Conservation (phyloP, 2,113 vertebrate species). For the Bufo gargarizans region DNA sequence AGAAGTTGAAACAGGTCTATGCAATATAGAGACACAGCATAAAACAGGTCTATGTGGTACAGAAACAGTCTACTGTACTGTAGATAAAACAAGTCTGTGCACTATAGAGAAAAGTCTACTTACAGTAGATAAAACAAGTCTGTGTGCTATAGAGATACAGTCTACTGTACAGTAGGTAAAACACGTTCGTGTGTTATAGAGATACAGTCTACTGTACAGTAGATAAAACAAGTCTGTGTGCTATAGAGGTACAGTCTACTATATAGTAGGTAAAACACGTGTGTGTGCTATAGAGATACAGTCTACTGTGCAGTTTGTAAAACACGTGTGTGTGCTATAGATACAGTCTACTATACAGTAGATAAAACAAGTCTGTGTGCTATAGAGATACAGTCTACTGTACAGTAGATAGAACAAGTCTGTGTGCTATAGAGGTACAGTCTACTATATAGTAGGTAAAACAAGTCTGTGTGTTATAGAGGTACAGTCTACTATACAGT, state of each 20-base stretch:
- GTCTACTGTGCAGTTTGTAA: not conserved
- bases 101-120: not conserved
- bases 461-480: too few species aligned
- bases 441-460: too few species aligned
- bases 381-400: not conserved
- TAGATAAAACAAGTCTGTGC: not conserved
- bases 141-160: too few species aligned
- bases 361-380: not conserved
- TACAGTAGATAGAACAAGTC: not conserved
- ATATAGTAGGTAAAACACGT: not conserved
- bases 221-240: not conserved
- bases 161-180: too few species aligned
- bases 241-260: not conserved
- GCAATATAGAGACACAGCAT: not conserved
- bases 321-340: not conserved
- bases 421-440: too few species aligned
- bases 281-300: not conserved
- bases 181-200: too few species aligned
- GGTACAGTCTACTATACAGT: too few species aligned
- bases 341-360: not conserved
- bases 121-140: not conserved
- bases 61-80: not conserved
- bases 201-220: too few species aligned
- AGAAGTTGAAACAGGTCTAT: not conserved
- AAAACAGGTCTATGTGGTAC: too few species aligned